phyloP scores from a whole-genome alignment of 92 coral and sea anemone genomes.

The Galaxea fascicularis region DNA sequence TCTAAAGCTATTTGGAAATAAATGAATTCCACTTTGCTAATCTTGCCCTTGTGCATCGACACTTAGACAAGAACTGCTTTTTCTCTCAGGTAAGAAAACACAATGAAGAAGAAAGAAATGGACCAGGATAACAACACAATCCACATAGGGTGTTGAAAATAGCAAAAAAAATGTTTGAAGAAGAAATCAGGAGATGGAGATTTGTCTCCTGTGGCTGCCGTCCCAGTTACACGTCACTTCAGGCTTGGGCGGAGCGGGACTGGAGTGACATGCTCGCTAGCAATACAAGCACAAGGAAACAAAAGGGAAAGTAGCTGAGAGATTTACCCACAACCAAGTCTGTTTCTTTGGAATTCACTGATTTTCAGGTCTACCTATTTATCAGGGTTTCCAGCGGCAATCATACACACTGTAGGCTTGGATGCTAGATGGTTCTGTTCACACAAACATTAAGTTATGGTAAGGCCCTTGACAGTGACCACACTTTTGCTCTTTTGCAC shows the following conservation, averaged over 20 bases:
- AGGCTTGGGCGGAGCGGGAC: neutral
- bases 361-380: neutral
- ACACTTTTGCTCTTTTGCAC: too few relatives aligned
- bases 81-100: conserved; percentile 59
- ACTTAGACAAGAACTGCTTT: neutral
- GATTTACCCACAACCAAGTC: neutral
- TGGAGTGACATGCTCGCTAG: neutral
- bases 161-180: neutral
- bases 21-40: neutral
- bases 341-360: neutral
- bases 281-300: neutral
- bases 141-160: neutral
- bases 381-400: neutral
- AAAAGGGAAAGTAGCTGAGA: neutral
- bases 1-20: neutral
- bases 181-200: neutral
- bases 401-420: neutral
- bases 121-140: conserved; percentile 26
- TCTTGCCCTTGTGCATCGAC: neutral
- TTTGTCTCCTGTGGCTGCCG: neutral
- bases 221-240: conserved; percentile 1
- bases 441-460: neutral
- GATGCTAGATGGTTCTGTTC: too few relatives aligned
- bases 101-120: conserved; percentile 50
- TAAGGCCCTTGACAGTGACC: neutral